Evolutionary conservation across 2,113 vertebrate species (phyloP), one percentile per base, ranked within the genome.

Genomic region (Ctenomys sociabilis): DNA sequence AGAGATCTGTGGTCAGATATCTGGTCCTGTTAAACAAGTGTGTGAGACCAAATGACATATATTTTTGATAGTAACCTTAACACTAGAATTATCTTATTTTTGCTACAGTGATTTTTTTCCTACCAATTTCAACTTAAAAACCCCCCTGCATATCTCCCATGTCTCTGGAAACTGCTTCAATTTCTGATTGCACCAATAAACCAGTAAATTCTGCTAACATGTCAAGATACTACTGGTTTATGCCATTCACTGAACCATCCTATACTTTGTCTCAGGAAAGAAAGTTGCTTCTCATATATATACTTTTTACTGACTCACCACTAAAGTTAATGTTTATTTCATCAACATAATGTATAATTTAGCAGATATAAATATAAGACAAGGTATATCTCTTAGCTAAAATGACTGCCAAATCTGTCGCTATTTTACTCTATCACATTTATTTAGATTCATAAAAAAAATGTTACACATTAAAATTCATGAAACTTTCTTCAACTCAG

Each of bases 371-470:
- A 80, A 77, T 14, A 24, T 5, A 94, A 78, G 11, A 72, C 78
- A 85, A 85, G 3, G 54, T 11, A 1, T 30, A 37, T 40, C 75
- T 88, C 21, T 83, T 95, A 19, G 77, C n/a, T 68, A 94, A 87
- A 86, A 93, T 52, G 64, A 78, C 22, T 49, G 24, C 16, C 59
- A 87, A 87, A 66, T 77, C 63, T 61, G 54, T 40, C 93, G 7
- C 24, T 66, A 77, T 85, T 95, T 93, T 82, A 85, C 10, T 83
- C 63, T 92, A 80, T 26, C 37, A 70, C 7, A 68, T 87, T 81
- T 64, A 91, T 54, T 85, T 70, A 91, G 73, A 95, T 80, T 43
- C 88, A 49, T 94, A 72, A 49, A 73, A 94, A 93, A 95, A 93
- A 95, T 83, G 72, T 1, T 22, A 85, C 12, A 28, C 24, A 61